Evolutionary conservation across 2,888 invertebrate genomes (phyloP).

Genomic region (Drosophila yooni): DNA sequence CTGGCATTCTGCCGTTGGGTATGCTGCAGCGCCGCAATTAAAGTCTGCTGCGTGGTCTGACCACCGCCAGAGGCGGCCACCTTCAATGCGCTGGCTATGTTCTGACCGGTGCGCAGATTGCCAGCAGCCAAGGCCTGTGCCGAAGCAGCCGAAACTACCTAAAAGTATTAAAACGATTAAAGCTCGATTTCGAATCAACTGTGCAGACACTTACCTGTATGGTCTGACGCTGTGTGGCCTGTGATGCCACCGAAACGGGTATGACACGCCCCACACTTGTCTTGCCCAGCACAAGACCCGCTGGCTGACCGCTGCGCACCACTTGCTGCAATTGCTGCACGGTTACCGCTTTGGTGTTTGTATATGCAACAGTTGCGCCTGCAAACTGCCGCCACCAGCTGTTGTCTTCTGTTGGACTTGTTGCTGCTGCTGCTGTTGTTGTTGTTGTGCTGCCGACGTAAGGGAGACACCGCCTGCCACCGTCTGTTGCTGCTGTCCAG

Average conservation of each 20-base stretch:
- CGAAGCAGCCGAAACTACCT: conserved; percentile 87
- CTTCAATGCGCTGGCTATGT: conserved; percentile 86
- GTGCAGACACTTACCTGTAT: conserved; percentile 84
- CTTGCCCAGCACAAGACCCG: conserved; percentile 87
- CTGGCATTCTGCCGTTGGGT: conserved; percentile 87
- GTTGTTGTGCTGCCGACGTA: conserved; percentile 54
- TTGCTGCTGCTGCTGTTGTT: conserved; percentile 63
- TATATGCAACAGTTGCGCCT: conserved; percentile 89
- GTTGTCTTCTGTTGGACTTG: conserved; percentile 76
- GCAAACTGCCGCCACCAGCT: conserved; percentile 86
- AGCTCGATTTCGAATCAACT: background rate
- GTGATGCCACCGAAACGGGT: conserved; percentile 88
- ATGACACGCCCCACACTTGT: conserved; percentile 88
- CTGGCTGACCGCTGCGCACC: conserved; percentile 87
- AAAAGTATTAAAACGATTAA: conserved; percentile 1
- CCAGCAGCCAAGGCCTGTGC: conserved; percentile 86
- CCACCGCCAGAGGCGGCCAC: conserved; percentile 83
- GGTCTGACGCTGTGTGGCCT: conserved; percentile 86
- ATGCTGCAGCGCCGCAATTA: conserved; percentile 86
- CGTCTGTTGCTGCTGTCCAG: conserved; percentile 67
- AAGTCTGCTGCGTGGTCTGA: conserved; percentile 86
- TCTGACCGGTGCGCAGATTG: conserved; percentile 85
- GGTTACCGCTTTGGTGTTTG: conserved; percentile 88
- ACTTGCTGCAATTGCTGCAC: conserved; percentile 92
- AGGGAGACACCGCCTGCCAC: conserved; percentile 52